A percentile compares a stretch with the other conserved stretches of the same genome.
phyloP scores from a whole-genome alignment of 2,888 invertebrate species.

The Acleris emargana region DNA sequence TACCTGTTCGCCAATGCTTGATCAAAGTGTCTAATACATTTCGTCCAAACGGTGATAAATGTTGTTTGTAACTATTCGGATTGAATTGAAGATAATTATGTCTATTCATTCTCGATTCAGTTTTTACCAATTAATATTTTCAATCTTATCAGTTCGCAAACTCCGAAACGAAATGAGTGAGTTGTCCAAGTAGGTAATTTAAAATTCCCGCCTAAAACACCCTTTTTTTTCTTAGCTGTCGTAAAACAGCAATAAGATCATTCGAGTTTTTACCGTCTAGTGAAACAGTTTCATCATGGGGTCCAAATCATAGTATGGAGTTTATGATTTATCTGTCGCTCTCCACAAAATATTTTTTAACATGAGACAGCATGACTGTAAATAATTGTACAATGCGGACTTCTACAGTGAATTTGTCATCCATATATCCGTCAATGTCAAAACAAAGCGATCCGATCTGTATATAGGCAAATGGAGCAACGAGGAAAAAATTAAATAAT shows the following conservation, averaged over 20 bases:
- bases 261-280: no score
- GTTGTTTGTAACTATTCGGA: slow-evolving; percentile 48
- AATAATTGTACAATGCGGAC: background rate
- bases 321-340: no score
- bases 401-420: slow-evolving; percentile 1
- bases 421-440: slow-evolving; percentile 27
- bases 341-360: no score
- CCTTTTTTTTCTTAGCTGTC: background rate
- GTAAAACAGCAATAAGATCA: no score
- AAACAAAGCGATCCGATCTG: slow-evolving; percentile 27
- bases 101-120: slow-evolving; percentile 19
- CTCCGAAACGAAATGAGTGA: no score
- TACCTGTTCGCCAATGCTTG: slow-evolving; percentile 49
- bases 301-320: no score
- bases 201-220: background rate
- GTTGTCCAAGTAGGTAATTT: background rate
- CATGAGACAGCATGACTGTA: background rate
- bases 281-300: no score
- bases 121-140: background rate
- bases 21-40: slow-evolving; percentile 58
- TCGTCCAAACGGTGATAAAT: slow-evolving; percentile 63
- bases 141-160: background rate
- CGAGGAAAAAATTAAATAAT: slow-evolving; percentile 33
- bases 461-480: slow-evolving; percentile 17
- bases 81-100: slow-evolving; percentile 38